Base-by-base conservation (phyloP, 2,113 vertebrate species). In the Gadus chalcogrammus region DNA sequence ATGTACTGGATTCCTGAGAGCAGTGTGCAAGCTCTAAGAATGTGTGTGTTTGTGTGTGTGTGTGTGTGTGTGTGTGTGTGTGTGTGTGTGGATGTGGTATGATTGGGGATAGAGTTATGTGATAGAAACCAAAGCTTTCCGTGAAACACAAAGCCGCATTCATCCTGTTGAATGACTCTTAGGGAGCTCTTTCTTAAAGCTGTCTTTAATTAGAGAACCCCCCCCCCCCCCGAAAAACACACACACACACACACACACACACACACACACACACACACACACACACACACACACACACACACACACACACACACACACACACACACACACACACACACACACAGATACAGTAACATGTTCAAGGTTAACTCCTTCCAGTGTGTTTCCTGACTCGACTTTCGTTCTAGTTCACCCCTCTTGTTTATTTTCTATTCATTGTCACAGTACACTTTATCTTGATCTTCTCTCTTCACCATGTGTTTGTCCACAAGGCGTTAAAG, bases 81-180 rank as follows among this genome's bases (percentile, higher is more conserved):
- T 15, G 67, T 68, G 59, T 76, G 67, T 72, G 3, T 15, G 74
- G 3, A 52, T 80, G 72, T 15, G 0, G 64, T 62, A 59, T 55
- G 58, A 55, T 82, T 80, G 77, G 74, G 69, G 67, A 72, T 61
- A 71, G 72, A 87, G 82, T 87, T 88, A 83, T 88, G 85, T 62
- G 87, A 88, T 86, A 80, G 71, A 85, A 81, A 82, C 76, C 70
- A 70, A 80, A 89, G 86, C 90, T 91, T 90, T 87, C 86, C 80
- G 27, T 67, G 5, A 83, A 79, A 82, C 80, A 91, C 88, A 90
- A 87, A 85, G 87, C 70, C 65, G 79, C 64, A 88, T 89, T 92
- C 80, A 89, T 76, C 70, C 74, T 77, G 76, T 72, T 87, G 85
- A 82, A 58, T 76, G 81, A 83, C 79, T 88, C 80, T 83, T 74